These are phyloP conservation scores for Phylloscopus whistleri DNA, from an alignment of 2,113 vertebrate species.

Conservation along the genomic window DNA sequence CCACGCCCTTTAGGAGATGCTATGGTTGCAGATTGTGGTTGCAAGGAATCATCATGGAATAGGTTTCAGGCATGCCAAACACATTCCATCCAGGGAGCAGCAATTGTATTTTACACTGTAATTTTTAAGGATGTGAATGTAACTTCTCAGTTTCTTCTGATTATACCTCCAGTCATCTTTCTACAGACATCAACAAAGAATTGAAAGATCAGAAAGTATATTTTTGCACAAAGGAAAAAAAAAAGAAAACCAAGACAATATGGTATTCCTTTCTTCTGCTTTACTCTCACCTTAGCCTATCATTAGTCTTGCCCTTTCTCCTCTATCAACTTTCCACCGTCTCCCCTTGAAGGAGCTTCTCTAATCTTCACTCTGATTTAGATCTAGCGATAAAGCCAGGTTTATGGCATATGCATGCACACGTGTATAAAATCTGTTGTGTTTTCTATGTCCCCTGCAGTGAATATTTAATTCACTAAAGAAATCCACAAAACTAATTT, in stretches of 20 bases:
- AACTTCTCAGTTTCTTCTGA: background rate
- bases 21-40: background rate
- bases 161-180: background rate
- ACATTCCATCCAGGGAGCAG: background rate
- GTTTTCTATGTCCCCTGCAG: background rate
- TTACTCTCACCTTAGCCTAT: background rate
- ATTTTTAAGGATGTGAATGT: background rate
- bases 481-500: background rate
- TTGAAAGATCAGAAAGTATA: background rate
- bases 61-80: background rate
- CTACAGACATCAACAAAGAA: background rate
- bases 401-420: background rate
- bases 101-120: background rate
- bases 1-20: background rate
- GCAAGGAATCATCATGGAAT: too few relatives aligned
- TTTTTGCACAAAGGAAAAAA: background rate
- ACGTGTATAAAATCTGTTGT: background rate
- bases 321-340: background rate
- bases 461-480: background rate
- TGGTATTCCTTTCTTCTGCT: background rate
- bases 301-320: background rate
- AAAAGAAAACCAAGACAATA: background rate
- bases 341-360: background rate
- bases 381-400: background rate
- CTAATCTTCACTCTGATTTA: background rate